Evolutionary conservation across 2,888 invertebrate species (phyloP), one percentile per base, ranked within the genome.

Genomic region (Andrena bicolor): DNA sequence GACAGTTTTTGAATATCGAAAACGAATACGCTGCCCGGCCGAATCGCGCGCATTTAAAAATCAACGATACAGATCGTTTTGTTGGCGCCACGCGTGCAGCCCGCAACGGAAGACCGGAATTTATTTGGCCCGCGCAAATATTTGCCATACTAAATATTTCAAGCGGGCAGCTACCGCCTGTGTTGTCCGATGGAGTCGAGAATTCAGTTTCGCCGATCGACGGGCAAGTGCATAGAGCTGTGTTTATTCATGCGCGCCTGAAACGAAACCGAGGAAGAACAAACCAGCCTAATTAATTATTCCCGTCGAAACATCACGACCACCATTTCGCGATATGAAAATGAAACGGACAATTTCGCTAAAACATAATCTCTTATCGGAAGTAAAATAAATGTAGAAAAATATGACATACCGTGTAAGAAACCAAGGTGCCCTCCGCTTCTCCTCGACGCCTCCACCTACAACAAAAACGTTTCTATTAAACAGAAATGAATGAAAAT

Each of bases 131-230:
- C 76, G 68, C 63, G 68, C 79, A 83, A 84, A 83, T 84, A 79
- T 84, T 84, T 84, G 76, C 73, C 58, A 66, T 64, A 60, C 76
- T 78, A 83, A 84, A 84, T 84, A 80, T 83, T 73, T 70, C 79
- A 76, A 76, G 51, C 76, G 64, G 4, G 65, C 30, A 16, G 23
- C 30, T n/a, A 20, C 32, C 30, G 35, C 70, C 23, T 51, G 49
- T 7, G 28, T 41, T 35, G 23, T 28, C 30, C 26, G 56, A 23
- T 26, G 35, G 51, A n/a, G 60, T 30, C 61, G 60, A 41, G 28
- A 73, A 68, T 65, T 48, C 56, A 32, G 58, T 51, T 20, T 16
- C 60, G 28, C 8, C 68, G 66, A 28, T 16, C 35, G 53, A 2
- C 32, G 48, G 13, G 4, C 20, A 32, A 51, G 26, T 48, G 32